Evolutionary conservation across 2,888 invertebrate genomes (phyloP).

Genomic region (Lochmaea crataegi): DNA sequence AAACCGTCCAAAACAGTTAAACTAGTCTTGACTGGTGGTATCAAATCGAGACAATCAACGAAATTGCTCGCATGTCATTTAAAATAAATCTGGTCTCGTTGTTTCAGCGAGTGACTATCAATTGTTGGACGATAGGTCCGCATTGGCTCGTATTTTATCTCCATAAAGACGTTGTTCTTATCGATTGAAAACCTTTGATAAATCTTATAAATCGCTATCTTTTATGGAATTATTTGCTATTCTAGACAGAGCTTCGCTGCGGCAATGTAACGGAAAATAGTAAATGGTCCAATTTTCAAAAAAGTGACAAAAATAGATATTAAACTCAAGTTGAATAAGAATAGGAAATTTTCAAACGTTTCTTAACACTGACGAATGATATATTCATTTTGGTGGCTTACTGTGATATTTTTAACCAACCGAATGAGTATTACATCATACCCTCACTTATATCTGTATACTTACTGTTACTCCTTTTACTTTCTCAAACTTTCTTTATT

Average conservation of each 20-base stretch:
- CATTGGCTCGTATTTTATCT: conserved; percentile 15
- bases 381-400: too few relatives aligned
- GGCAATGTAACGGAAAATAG: neutral
- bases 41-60: neutral
- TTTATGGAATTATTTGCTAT: conserved; percentile 12
- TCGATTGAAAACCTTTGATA: conserved; percentile 11
- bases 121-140: conserved; percentile 17
- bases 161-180: neutral
- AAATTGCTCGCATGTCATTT: conserved; percentile 17
- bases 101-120: conserved; percentile 17
- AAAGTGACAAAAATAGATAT: too few relatives aligned
- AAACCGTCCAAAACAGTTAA: too few relatives aligned
- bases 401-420: too few relatives aligned
- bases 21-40: neutral
- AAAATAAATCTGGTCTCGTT: conserved; percentile 13
- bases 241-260: neutral
- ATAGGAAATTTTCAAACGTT: too few relatives aligned
- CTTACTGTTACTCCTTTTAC: too few relatives aligned
- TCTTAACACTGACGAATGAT: too few relatives aligned
- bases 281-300: neutral
- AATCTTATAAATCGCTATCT: conserved; percentile 14
- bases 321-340: too few relatives aligned
- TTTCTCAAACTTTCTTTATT: too few relatives aligned
- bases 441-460: too few relatives aligned
- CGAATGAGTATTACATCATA: too few relatives aligned